phyloP scores from a whole-genome alignment of 2,113 vertebrate species.

The Peromyscus polionotus region DNA sequence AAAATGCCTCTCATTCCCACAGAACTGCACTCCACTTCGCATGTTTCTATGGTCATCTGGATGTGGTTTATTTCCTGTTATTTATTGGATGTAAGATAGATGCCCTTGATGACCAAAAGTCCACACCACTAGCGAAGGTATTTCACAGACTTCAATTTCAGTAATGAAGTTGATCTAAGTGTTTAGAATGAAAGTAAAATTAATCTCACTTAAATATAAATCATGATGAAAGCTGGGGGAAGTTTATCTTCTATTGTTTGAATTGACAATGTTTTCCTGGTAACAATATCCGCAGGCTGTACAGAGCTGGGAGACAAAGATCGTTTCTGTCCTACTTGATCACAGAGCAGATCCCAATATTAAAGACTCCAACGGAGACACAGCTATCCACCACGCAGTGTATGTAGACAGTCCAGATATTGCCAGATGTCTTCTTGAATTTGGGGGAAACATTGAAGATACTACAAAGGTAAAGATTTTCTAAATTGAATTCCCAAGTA shows the following conservation, averaged over 20 bases:
- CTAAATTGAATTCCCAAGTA: neutral
- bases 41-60: neutral
- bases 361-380: constrained; percentile 83
- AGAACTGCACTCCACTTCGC: neutral
- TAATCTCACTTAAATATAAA: neutral
- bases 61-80: neutral
- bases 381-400: constrained; percentile 92
- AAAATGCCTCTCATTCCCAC: neutral
- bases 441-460: constrained; percentile 88
- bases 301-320: constrained; percentile 88
- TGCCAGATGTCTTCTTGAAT: constrained; percentile 88
- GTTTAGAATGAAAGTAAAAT: neutral
- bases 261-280: neutral
- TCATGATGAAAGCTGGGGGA: neutral
- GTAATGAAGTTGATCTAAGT: neutral
- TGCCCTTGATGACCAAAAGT: too few relatives aligned
- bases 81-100: too few relatives aligned
- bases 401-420: constrained; percentile 82
- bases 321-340: constrained; percentile 90
- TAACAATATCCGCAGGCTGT: constrained; percentile 88
- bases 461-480: constrained; percentile 90
- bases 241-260: neutral
- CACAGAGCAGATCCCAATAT: constrained; percentile 90
- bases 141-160: neutral
- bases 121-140: too few relatives aligned